Percentiles rank a stretch among this genome's conserved stretches.
phyloP scores from a whole-genome alignment of 2,797 vertebrate genomes.

The Phaenicophaeus curvirostris region DNA sequence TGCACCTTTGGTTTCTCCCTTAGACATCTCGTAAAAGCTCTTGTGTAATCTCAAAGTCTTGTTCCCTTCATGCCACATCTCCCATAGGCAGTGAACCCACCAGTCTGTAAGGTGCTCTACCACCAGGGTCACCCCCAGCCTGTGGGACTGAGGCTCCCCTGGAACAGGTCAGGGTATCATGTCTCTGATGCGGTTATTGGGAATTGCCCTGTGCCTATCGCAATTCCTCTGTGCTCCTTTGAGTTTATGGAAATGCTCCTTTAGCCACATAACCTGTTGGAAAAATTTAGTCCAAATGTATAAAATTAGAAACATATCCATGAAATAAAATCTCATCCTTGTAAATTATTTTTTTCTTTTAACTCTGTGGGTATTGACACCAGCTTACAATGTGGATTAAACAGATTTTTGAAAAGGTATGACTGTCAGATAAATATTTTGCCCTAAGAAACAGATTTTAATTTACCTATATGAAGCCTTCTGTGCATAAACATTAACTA shows the following conservation, averaged over 20 bases:
- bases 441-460: not conserved
- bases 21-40: not conserved
- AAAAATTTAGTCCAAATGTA: not conserved
- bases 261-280: not conserved
- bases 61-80: not conserved
- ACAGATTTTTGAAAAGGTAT: not conserved
- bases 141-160: rapidly evolving
- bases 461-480: not conserved
- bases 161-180: rapidly evolving
- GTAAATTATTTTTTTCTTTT: not conserved
- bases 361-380: not conserved
- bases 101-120: not conserved
- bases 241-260: not conserved
- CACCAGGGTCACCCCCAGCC: not conserved
- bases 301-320: not conserved
- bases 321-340: not conserved
- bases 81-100: not conserved
- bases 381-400: not conserved
- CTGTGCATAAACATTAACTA: not conserved
- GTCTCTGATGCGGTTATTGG: not conserved
- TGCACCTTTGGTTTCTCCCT: not conserved
- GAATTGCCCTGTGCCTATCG: rapidly evolving
- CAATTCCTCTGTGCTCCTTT: not conserved
- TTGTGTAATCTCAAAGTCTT: not conserved
- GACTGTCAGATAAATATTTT: not conserved